Evolutionary conservation across 1,140 invertebrate species (phyloP).

Genomic region (Globodera rostochiensis): DNA sequence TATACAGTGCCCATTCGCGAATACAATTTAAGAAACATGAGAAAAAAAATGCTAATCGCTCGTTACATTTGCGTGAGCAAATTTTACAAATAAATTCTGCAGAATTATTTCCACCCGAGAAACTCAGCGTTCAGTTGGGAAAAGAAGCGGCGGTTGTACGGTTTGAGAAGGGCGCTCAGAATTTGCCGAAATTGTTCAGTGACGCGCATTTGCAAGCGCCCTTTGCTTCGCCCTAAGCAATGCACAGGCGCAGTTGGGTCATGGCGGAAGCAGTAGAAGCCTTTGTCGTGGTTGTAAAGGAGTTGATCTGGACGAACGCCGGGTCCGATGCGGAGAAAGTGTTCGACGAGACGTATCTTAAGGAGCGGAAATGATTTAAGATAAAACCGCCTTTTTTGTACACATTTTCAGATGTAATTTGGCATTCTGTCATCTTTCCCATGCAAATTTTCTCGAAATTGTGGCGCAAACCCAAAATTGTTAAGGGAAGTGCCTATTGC

Average conservation of each 20-base stretch:
- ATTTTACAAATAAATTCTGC: background rate
- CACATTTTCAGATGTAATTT: too few species aligned
- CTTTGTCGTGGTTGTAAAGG: slow-evolving; percentile 66
- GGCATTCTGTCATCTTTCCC: too few species aligned
- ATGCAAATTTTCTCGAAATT: too few species aligned
- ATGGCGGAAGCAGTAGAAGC: slow-evolving; percentile 67
- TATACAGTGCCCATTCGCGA: too few species aligned
- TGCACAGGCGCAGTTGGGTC: slow-evolving; percentile 28
- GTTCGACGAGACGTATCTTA: slow-evolving; percentile 54
- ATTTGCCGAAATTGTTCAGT: slow-evolving; percentile 3
- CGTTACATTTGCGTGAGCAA: too few species aligned
- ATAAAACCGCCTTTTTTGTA: background rate
- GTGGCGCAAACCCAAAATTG: too few species aligned
- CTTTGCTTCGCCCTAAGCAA: slow-evolving; percentile 55
- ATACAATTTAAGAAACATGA: too few species aligned
- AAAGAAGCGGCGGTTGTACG: slow-evolving; percentile 28
- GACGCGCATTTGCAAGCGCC: slow-evolving; percentile 35
- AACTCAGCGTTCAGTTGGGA: slow-evolving; percentile 20
- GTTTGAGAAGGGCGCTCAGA: slow-evolving; percentile 7
- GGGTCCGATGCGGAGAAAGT: slow-evolving; percentile 44
- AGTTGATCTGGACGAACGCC: slow-evolving; percentile 47
- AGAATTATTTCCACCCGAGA: background rate
- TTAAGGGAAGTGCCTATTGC: background rate
- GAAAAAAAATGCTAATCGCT: too few species aligned
- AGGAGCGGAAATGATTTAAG: slow-evolving; percentile 28